Evolutionary conservation across 2,797 vertebrate species (phyloP).

Genomic region (Hoplostethus mediterraneus): DNA sequence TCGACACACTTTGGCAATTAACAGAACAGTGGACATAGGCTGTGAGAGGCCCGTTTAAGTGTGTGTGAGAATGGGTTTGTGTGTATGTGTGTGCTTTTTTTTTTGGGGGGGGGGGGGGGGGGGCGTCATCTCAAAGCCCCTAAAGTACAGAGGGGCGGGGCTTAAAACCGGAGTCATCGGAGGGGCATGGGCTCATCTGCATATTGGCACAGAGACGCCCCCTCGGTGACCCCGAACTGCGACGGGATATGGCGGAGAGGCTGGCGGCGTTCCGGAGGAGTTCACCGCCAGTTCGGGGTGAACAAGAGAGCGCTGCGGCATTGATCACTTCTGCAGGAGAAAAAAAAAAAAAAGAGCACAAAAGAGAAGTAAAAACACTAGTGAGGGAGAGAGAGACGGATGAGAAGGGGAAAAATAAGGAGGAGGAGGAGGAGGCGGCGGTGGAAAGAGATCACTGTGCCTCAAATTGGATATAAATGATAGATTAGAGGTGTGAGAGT

Average conservation of each 20-base stretch:
- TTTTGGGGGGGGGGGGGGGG: conserved; percentile 7
- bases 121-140: conserved; percentile 51
- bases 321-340: conserved; percentile 78
- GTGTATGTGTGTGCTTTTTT: conserved; percentile 32
- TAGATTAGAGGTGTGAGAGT: conserved; percentile 85
- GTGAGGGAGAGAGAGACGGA: conserved; percentile 56
- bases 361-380: conserved; percentile 75
- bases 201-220: conserved; percentile 84
- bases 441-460: conserved; percentile 72
- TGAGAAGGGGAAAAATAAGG: conserved; percentile 45
- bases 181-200: conserved; percentile 80
- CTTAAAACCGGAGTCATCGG: conserved; percentile 77
- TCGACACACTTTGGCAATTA: conserved; percentile 81
- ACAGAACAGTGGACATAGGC: conserved; percentile 72
- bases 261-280: conserved; percentile 73
- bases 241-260: conserved; percentile 74
- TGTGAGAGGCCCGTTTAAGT: conserved; percentile 79
- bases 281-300: conserved; percentile 83
- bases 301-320: conserved; percentile 74
- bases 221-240: conserved; percentile 76
- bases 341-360: conserved; percentile 52
- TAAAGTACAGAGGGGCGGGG: conserved; percentile 72
- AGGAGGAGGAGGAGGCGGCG: conserved; percentile 21
- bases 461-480: conserved; percentile 90
- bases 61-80: conserved; percentile 55